phyloP scores from a whole-genome alignment of 2,797 vertebrate species.

The Pseudochirops cupreus region DNA sequence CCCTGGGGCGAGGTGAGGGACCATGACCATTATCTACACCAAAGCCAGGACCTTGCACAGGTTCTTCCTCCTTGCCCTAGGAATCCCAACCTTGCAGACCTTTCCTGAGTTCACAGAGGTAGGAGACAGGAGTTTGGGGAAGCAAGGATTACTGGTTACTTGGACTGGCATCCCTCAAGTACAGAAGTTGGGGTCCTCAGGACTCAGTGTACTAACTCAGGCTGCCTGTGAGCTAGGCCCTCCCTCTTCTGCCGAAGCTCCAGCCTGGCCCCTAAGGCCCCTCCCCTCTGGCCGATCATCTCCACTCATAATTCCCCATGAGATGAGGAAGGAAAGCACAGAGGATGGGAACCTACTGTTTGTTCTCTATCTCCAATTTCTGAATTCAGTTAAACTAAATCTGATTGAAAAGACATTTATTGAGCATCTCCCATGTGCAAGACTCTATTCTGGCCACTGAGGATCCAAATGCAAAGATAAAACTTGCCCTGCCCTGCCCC shows the following conservation, averaged over 20 bases:
- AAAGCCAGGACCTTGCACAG: background rate
- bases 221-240: background rate
- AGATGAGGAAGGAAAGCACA: background rate
- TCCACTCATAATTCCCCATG: background rate
- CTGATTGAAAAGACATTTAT: background rate
- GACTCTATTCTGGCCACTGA: background rate
- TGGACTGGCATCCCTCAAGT: background rate
- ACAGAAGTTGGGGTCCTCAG: background rate
- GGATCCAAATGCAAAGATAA: background rate
- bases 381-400: background rate
- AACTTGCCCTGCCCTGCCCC: background rate
- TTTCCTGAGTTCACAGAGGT: background rate
- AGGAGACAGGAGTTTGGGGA: background rate
- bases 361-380: background rate
- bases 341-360: background rate
- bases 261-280: background rate
- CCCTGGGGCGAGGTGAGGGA: background rate
- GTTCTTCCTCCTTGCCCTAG: background rate
- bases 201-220: background rate
- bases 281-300: background rate
- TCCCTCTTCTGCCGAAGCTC: background rate
- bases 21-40: background rate
- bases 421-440: background rate
- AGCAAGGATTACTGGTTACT: background rate
- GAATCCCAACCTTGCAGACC: background rate